Conservation (phyloP, 2,888 invertebrate genomes). For the Corbicula japonica region DNA sequence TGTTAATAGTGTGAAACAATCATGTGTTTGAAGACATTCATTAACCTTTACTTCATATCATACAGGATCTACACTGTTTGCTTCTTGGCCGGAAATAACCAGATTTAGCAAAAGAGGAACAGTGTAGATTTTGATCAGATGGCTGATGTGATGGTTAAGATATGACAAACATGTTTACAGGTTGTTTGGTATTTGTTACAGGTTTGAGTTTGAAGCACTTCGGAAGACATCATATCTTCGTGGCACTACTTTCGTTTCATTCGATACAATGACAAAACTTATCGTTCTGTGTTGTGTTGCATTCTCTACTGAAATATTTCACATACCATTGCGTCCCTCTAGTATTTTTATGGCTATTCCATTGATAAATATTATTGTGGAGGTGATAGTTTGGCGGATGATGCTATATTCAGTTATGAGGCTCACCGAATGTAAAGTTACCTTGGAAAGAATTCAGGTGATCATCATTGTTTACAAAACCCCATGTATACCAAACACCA, state of each 20-base stretch:
- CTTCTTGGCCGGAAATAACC: too few relatives aligned
- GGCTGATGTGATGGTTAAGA: too few relatives aligned
- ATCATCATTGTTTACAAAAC: too few relatives aligned
- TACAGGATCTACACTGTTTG: too few relatives aligned
- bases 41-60: too few relatives aligned
- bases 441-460: slow-evolving; percentile 20
- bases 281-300: slow-evolving; percentile 19
- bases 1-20: too few relatives aligned
- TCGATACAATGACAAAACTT: slow-evolving; percentile 4
- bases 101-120: too few relatives aligned
- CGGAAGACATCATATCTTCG: background rate
- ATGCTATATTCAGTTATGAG: background rate
- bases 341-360: slow-evolving; percentile 52
- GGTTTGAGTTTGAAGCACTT: background rate
- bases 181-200: background rate
- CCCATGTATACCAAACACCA: too few relatives aligned
- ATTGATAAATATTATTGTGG: slow-evolving; percentile 17
- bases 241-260: background rate
- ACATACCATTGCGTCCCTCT: slow-evolving; percentile 43
- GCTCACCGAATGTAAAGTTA: slow-evolving; percentile 36
- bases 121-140: too few relatives aligned
- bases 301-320: slow-evolving; percentile 40
- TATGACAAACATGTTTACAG: too few relatives aligned
- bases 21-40: too few relatives aligned
- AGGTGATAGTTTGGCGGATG: background rate